Evolutionary conservation across 2,113 vertebrate genomes (phyloP).

Genomic region (Tyto alba): DNA sequence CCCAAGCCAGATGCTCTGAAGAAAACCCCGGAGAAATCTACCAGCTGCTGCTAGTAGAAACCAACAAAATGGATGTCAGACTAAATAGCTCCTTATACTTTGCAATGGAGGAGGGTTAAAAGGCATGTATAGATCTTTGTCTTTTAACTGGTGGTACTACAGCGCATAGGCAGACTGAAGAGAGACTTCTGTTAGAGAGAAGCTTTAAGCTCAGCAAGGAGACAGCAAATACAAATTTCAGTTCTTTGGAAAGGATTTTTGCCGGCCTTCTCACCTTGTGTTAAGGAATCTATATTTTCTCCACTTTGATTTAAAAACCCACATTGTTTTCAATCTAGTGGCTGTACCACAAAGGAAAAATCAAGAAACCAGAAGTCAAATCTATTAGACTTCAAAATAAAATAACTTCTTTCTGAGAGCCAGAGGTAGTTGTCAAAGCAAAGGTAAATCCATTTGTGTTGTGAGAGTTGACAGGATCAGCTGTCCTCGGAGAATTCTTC

Average conservation of each 20-base stretch:
- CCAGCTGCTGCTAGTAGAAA: constrained; percentile 27
- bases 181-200: not conserved
- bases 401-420: not conserved
- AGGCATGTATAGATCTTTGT: not conserved
- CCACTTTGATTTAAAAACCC: constrained; percentile 22
- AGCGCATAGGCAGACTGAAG: not conserved
- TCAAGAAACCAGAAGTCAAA: constrained; percentile 33
- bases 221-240: not conserved
- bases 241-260: not conserved
- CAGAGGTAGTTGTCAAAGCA: not conserved
- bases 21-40: constrained; percentile 36
- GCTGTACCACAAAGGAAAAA: constrained; percentile 10
- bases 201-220: not conserved
- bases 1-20: constrained; percentile 32
- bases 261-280: not conserved
- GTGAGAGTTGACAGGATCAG: not conserved
- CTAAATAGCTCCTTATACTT: not conserved
- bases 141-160: not conserved
- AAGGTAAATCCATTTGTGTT: constrained; percentile 15
- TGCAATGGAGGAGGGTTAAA: not conserved
- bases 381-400: constrained; percentile 3
- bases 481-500: not conserved
- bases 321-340: constrained; percentile 1
- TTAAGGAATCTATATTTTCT: constrained; percentile 5
- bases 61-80: constrained; percentile 33